Base-by-base conservation (phyloP, 2,888 invertebrate species). In the Lamellibrachia satsuma region DNA sequence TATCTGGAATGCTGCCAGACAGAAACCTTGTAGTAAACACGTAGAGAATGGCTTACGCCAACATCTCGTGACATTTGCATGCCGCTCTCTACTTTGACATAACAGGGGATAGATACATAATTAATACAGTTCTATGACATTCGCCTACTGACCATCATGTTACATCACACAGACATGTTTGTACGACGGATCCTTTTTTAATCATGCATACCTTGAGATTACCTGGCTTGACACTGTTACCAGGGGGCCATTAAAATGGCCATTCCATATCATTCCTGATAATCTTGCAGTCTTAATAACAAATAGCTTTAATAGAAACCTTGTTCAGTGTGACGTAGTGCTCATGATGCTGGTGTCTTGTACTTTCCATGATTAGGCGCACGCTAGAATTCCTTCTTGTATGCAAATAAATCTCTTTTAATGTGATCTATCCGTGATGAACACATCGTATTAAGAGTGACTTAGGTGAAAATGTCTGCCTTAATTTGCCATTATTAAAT, bases 361-460 rank as follows among this genome's bases (percentile, higher is more conserved):
- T n/a, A 75, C 75, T 15, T 75, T 15, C 75, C 75, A n/a, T 75
- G 75, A 75, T 75, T 75, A 75, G 75, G 75, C 22, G 75, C 75
- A 75, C 75, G 22, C 75, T 75, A 75, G 75, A 75, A 75, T 15
- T 15, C 75, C 22, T 75, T n/a, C 75, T 75, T 75, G 75, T 75
- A 75, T 15, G 75, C 75, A 75, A 75, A 75, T 75, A 75, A 75
- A 75, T 75, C 75, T 75, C 75, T 75, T 75, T 75, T 75, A 39
- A 75, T 75, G 75, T 75, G 75, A 75, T 75, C n/a, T 75, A 75
- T 75, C n/a, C 75, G 22, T 75, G 75, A 75, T 22, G 22, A 75
- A n/a, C 22, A 22, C 75, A 75, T 75, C 22, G 22, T n/a, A 75
- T 75, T 75, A 75, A 75, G 75, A 22, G 22, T 75, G 75, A 75